Conservation (phyloP, 2,113 vertebrate genomes). For the Atrichornis clamosus region DNA sequence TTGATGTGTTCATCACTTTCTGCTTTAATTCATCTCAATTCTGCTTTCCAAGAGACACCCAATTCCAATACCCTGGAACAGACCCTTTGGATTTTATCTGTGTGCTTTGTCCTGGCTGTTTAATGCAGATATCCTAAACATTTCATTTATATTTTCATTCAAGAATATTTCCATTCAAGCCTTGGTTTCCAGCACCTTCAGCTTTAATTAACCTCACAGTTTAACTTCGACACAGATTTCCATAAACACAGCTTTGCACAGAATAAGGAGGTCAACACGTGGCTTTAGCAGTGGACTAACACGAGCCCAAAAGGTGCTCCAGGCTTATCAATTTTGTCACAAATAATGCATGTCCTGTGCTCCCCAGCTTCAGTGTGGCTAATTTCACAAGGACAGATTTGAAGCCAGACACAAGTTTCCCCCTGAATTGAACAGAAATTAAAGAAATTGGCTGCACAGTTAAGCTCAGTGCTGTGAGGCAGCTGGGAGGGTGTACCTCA, state of each 20-base stretch:
- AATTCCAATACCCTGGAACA: background rate
- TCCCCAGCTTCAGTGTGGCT: background rate
- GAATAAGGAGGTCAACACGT: background rate
- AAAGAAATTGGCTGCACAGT: background rate
- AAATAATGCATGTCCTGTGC: background rate
- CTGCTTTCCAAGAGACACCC: background rate
- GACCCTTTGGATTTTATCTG: background rate
- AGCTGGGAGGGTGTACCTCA: background rate
- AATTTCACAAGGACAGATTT: background rate
- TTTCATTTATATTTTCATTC: background rate
- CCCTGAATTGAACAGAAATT: background rate
- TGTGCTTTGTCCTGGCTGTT: background rate
- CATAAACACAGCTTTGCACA: background rate
- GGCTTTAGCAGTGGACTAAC: background rate
- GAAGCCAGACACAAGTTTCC: background rate
- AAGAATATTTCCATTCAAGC: background rate
- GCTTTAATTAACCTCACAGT: background rate
- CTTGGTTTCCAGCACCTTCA: background rate
- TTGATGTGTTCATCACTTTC: background rate
- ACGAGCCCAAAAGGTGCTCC: background rate
- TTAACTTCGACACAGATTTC: background rate
- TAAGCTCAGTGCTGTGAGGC: background rate
- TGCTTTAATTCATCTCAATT: background rate
- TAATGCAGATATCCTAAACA: background rate
- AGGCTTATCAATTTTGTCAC: background rate